Percentiles rank a stretch among this genome's conserved stretches.
Evolutionary conservation across 1,140 invertebrate genomes (phyloP).

Genomic region (Pomacea maculata): DNA sequence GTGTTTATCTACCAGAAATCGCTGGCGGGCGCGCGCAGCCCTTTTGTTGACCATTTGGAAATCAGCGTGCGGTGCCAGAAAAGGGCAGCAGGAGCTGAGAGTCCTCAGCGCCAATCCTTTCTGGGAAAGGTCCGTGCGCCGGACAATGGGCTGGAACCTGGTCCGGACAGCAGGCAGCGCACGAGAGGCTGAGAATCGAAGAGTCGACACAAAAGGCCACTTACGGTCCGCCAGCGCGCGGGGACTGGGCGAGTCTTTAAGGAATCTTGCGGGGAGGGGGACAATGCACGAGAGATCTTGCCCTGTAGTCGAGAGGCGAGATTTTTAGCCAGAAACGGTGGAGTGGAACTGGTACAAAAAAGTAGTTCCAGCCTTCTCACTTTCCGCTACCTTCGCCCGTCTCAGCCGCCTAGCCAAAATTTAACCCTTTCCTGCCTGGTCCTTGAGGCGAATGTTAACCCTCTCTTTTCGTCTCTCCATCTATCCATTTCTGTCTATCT

Average conservation of each 20-base stretch:
- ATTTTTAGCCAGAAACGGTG: constrained; percentile 9
- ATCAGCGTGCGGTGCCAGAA: constrained; percentile 6
- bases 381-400: no score
- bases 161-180: not conserved
- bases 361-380: no score
- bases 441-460: no score
- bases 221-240: not conserved
- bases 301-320: constrained; percentile 10
- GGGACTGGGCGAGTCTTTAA: constrained; percentile 12
- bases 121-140: not conserved
- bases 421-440: no score
- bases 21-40: not conserved
- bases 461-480: no score
- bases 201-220: not conserved
- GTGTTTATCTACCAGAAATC: constrained; percentile 10
- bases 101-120: not conserved
- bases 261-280: not conserved
- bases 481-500: no score
- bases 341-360: not conserved
- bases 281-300: constrained; percentile 7
- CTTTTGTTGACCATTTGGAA: constrained; percentile 6
- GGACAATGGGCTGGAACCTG: not conserved
- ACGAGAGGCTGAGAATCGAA: constrained; percentile 4
- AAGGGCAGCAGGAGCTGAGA: not conserved
- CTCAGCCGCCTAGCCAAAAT: no score